phyloP scores from a whole-genome alignment of 2,113 vertebrate genomes.

The Carassius carassius region DNA sequence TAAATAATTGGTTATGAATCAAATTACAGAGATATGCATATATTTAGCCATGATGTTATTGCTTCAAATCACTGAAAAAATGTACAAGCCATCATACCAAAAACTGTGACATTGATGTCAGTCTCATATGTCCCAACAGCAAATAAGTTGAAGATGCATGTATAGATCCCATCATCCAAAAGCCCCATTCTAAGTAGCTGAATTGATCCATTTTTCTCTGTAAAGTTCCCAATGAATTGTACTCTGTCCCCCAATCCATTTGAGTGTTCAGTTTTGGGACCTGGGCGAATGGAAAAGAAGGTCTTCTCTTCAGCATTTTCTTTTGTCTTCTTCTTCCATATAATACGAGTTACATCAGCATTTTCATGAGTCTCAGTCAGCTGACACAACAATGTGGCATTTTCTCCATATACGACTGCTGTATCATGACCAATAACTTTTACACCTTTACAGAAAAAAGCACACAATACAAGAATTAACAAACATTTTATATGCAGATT shows the following conservation, averaged over 20 bases:
- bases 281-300: background rate
- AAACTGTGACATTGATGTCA: slow-evolving; percentile 31
- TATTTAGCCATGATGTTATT: no score
- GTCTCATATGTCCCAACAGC: slow-evolving; percentile 49
- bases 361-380: slow-evolving; percentile 19
- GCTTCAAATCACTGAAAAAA: no score
- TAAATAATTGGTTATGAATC: no score
- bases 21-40: no score
- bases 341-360: slow-evolving; percentile 27
- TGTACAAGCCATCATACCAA: slow-evolving; percentile 50
- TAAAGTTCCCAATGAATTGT: slow-evolving; percentile 45
- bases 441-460: slow-evolving; percentile 43
- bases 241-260: slow-evolving; percentile 36
- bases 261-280: accelerated
- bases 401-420: background rate
- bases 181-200: slow-evolving; percentile 33
- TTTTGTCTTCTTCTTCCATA: slow-evolving; percentile 62
- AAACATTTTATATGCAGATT: no score
- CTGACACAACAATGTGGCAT: slow-evolving; percentile 48
- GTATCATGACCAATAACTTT: slow-evolving; percentile 35
- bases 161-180: slow-evolving; percentile 64
- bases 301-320: background rate
- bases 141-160: slow-evolving; percentile 59
- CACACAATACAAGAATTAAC: background rate
- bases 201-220: slow-evolving; percentile 48